Evolutionary conservation across 2,888 invertebrate genomes (phyloP).

Genomic region (Marasmarcha lunaedactyla): DNA sequence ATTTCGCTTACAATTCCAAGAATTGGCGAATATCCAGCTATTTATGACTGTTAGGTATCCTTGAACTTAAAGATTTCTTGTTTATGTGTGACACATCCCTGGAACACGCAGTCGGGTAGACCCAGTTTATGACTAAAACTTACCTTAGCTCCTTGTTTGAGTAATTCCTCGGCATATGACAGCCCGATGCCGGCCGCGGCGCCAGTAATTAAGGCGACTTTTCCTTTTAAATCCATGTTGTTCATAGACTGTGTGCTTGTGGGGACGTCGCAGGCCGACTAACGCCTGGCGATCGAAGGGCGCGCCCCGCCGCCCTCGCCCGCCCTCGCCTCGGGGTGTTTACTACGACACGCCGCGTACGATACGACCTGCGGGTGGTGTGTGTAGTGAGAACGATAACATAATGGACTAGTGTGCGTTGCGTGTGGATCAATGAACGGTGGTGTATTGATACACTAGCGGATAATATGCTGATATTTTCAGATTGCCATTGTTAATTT

Average conservation of each 20-base stretch:
- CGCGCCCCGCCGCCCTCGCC: not conserved
- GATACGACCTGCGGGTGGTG: no score
- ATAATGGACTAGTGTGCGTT: no score
- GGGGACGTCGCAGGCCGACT: slow-evolving; percentile 17
- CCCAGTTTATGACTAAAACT: slow-evolving; percentile 14
- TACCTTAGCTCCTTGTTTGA: slow-evolving; percentile 81
- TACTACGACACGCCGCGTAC: no score
- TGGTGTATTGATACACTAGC: no score
- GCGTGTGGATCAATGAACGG: no score
- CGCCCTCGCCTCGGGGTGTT: slow-evolving; percentile 2
- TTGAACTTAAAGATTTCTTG: slow-evolving; percentile 34
- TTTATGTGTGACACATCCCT: not conserved
- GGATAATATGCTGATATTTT: no score
- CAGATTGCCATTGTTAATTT: no score
- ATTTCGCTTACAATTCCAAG: not conserved
- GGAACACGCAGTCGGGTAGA: not conserved
- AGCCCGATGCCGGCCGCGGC: slow-evolving; percentile 80
- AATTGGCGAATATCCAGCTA: slow-evolving; percentile 26
- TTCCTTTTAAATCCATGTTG: slow-evolving; percentile 78
- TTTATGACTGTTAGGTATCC: slow-evolving; percentile 39
- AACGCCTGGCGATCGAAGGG: not conserved
- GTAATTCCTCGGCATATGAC: slow-evolving; percentile 78
- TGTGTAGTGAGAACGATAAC: no score
- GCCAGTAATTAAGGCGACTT: slow-evolving; percentile 79
- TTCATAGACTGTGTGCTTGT: not conserved